Conservation (phyloP, 1,140 invertebrate species). For the Scaptomyza graminum region DNA sequence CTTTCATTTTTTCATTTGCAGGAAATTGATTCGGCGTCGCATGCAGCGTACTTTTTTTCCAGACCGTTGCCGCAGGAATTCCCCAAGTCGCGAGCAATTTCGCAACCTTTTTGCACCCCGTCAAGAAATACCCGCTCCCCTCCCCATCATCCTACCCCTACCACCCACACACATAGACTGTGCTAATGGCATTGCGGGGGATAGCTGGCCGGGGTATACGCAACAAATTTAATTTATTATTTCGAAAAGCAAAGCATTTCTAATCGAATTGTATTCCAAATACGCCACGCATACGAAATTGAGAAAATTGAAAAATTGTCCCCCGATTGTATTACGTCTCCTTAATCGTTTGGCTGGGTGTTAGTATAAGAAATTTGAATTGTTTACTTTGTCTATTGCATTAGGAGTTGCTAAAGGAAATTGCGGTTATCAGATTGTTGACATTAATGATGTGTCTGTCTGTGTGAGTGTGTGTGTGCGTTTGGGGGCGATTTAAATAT, state of each 20-base stretch:
- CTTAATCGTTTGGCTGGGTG: slow-evolving; percentile 26
- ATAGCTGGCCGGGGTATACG: slow-evolving; percentile 43
- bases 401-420: slow-evolving; percentile 25
- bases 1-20: slow-evolving; percentile 30
- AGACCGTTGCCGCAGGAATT: slow-evolving; percentile 73
- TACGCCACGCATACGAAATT: slow-evolving; percentile 67
- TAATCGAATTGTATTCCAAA: slow-evolving; percentile 81
- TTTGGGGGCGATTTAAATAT: not conserved
- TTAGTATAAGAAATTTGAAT: slow-evolving; percentile 59
- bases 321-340: slow-evolving; percentile 52
- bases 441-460: slow-evolving; percentile 67
- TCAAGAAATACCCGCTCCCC: slow-evolving; percentile 13
- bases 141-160: no score
- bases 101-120: slow-evolving; percentile 76
- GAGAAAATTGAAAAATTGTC: slow-evolving; percentile 70
- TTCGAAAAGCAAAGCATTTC: slow-evolving; percentile 80
- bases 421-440: slow-evolving; percentile 72
- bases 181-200: slow-evolving; percentile 72
- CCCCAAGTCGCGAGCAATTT: slow-evolving; percentile 69
- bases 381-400: slow-evolving; percentile 40
- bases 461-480: not conserved
- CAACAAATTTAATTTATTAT: slow-evolving; percentile 80
- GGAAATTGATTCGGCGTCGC: slow-evolving; percentile 75
- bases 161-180: slow-evolving; percentile 35
- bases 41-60: slow-evolving; percentile 61